Evolutionary conservation across 2,888 invertebrate genomes (phyloP), one percentile per base, ranked within the genome.

Genomic region (Conchocele bisecta): DNA sequence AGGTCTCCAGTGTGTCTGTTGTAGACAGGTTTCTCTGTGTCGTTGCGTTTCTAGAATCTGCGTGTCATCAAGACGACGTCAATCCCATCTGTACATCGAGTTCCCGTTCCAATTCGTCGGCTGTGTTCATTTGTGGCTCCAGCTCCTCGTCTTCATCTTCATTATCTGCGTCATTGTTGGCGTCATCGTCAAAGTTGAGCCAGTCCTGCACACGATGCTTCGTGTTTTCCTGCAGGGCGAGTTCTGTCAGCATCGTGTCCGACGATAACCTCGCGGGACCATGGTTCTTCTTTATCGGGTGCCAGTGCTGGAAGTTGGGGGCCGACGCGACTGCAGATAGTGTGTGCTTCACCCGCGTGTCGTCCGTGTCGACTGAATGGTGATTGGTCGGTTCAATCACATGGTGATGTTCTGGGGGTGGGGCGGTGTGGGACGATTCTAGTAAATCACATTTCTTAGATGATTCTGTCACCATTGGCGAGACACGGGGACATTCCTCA

Each of bases 251-350:
- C 61, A 85, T 81, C 15, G 85, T 68, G 33, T 85, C 83, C 2
- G 83, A 81, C 48, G 75, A 74, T 24, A 81, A 51, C 46, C 77
- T 56, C 13, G 60, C 41, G 26, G 41, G 35, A n/a, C 44, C 35
- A 4, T 33, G 33, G 48, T 59, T 35, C 77, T 66, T 70, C 20
- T 53, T 50, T n/a, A 86, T 66, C 6, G 82, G 73, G 70, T 86
- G 83, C 78, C 84, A 86, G 64, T 87, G 86, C 60, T 83, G 84
- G 44, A 82, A 63, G 65, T 83, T 80, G 3, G 81, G 81, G 20
- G 82, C 81, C 15, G 83, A 84, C 17, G 83, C 81, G 13, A 80
- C 80, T 28, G 75, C 83, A n/a, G 81, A 73, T 35, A 83, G 59
- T n/a, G 51, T 51, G 56, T 79, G 73, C 37, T 81, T 61, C 39